Evolutionary conservation across 2,888 invertebrate species (phyloP).

Genomic region (Oscheius myriophilus): DNA sequence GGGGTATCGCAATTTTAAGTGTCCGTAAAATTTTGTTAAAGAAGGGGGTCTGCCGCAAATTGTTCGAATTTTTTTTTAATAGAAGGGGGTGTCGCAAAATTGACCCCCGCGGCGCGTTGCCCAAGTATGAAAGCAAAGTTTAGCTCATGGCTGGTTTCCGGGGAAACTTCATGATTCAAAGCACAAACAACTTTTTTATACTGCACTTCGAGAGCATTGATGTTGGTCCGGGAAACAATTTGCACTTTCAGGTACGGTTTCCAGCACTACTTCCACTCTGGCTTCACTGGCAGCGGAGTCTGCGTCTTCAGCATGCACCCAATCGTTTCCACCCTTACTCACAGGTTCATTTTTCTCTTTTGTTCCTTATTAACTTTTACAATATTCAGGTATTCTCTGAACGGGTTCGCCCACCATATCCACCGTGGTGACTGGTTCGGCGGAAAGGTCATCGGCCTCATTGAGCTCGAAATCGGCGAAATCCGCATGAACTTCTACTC

Average conservation of each 20-base stretch:
- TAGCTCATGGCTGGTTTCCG: too few relatives aligned
- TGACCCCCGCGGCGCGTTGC: too few relatives aligned
- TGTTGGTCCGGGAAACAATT: neutral
- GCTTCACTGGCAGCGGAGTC: conserved; percentile 83
- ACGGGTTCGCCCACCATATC: conserved; percentile 93
- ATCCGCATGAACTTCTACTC: conserved; percentile 85
- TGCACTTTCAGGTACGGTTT: conserved; percentile 78
- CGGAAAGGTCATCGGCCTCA: conserved; percentile 81
- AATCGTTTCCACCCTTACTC: conserved; percentile 87
- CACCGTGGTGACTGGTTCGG: conserved; percentile 96
- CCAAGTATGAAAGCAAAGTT: too few relatives aligned
- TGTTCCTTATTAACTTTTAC: neutral
- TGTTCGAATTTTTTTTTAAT: too few relatives aligned
- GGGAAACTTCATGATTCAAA: too few relatives aligned
- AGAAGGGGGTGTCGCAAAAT: too few relatives aligned
- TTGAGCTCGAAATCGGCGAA: conserved; percentile 72
- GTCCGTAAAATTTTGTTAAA: too few relatives aligned
- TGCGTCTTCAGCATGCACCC: conserved; percentile 86
- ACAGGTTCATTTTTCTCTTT: conserved; percentile 71
- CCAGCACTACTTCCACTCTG: conserved; percentile 85
- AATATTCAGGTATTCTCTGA: conserved; percentile 83
- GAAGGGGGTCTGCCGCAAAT: too few relatives aligned
- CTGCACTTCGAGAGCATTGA: neutral
- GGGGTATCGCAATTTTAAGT: too few relatives aligned
- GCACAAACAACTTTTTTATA: too few relatives aligned